Evolutionary conservation across 2,797 vertebrate genomes (phyloP).

Genomic region (Neosilurus hyrtlii): DNA sequence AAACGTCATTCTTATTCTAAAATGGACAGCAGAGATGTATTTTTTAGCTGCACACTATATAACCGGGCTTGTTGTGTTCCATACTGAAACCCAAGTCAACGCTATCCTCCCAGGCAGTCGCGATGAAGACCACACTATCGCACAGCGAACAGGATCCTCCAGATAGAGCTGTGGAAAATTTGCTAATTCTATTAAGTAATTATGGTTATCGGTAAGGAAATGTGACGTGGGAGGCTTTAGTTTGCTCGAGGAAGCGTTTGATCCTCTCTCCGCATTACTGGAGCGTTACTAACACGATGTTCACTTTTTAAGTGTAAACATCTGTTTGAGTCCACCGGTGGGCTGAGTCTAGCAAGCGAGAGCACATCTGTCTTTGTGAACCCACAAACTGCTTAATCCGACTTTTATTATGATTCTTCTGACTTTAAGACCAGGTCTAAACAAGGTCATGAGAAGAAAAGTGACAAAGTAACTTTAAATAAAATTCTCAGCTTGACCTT

Average conservation of each 20-base stretch:
- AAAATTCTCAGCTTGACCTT: not conserved
- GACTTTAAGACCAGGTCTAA: conserved; percentile 30
- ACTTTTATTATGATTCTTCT: conserved; percentile 52
- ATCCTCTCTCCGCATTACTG: conserved; percentile 25
- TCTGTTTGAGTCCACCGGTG: conserved; percentile 5
- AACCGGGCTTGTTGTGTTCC: not conserved
- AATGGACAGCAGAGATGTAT: not conserved
- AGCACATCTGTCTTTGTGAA: conserved; percentile 41
- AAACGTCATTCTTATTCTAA: not conserved
- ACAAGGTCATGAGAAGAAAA: not conserved
- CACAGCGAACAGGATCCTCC: not conserved
- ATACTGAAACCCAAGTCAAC: not conserved
- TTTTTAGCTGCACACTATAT: not conserved
- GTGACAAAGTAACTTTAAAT: not conserved
- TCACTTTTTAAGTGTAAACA: conserved; percentile 39
- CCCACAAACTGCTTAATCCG: conserved; percentile 47
- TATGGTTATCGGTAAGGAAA: conserved; percentile 40
- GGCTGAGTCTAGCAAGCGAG: not conserved
- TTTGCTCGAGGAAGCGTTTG: conserved; percentile 35
- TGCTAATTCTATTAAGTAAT: conserved; percentile 43
- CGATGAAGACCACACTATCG: not conserved
- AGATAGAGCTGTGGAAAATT: conserved; percentile 27
- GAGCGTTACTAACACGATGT: conserved; percentile 44
- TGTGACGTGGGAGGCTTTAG: conserved; percentile 18
- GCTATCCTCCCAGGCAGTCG: conserved; percentile 18